phyloP scores from a whole-genome alignment of 2,888 invertebrate genomes.

The Brachylomia viminalis region DNA sequence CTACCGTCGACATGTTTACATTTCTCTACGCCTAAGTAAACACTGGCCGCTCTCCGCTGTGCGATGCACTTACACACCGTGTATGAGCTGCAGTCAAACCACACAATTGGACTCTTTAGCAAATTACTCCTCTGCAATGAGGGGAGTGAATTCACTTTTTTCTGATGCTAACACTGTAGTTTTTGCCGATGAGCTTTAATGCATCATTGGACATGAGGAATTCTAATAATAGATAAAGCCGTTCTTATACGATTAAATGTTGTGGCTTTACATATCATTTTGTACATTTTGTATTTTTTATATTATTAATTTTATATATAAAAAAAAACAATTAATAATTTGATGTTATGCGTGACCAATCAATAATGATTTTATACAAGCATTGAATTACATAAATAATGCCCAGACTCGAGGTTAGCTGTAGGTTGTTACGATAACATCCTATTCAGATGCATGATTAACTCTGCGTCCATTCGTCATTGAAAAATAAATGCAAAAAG shows the following conservation, averaged over 20 bases:
- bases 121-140: constrained; percentile 46
- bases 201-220: constrained; percentile 12
- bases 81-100: constrained; percentile 56
- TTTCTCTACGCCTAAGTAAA: constrained; percentile 81
- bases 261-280: too few relatives aligned
- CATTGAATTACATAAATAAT: constrained; percentile 28
- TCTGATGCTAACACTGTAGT: constrained; percentile 1
- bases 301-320: too few relatives aligned
- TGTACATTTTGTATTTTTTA: too few relatives aligned
- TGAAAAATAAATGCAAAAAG: constrained; percentile 31
- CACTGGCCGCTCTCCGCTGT: constrained; percentile 68
- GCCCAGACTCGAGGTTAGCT: constrained; percentile 21
- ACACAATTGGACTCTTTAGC: constrained; percentile 51
- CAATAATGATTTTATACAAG: constrained; percentile 24
- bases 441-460: constrained; percentile 23
- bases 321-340: constrained; percentile 13
- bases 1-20: constrained; percentile 77
- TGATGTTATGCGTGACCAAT: constrained; percentile 34
- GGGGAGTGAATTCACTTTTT: constrained; percentile 9
- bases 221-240: background rate
- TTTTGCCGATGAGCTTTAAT: constrained; percentile 13
- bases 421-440: constrained; percentile 33
- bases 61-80: constrained; percentile 63
- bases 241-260: constrained; percentile 12
- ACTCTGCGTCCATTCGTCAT: constrained; percentile 16